phyloP scores from a whole-genome alignment of 2,113 vertebrate species.

The Odocoileus virginianus region DNA sequence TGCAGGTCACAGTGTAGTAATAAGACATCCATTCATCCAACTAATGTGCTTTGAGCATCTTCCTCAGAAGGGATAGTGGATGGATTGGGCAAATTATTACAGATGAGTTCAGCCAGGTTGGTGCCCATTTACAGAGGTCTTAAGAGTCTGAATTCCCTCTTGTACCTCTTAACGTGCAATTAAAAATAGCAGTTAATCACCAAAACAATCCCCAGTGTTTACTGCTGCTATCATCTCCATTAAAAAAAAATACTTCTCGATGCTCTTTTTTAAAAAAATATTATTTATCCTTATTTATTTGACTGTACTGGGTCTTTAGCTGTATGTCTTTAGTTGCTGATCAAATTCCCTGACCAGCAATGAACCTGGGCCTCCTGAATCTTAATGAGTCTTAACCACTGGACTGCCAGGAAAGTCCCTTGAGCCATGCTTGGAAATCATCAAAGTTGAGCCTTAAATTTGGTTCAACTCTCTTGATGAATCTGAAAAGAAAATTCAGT shows the following conservation, averaged over 20 bases:
- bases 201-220: not conserved
- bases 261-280: not conserved
- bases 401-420: not conserved
- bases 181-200: not conserved
- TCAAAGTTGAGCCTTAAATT: not conserved
- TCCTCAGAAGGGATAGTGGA: not conserved
- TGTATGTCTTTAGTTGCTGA: not conserved
- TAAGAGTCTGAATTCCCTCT: not conserved
- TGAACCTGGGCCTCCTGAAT: not conserved
- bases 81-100: no score
- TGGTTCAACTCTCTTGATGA: not conserved
- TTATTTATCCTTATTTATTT: not conserved
- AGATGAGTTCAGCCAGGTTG: not conserved
- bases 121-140: not conserved
- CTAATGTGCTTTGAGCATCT: fast-evolving
- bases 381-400: not conserved
- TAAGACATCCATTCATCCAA: not conserved
- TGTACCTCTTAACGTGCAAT: not conserved
- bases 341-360: not conserved
- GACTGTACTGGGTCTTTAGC: not conserved
- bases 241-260: not conserved
- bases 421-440: not conserved
- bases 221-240: not conserved
- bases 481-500: not conserved
- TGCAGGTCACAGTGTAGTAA: fast-evolving